Base-by-base conservation (phyloP, 2,797 vertebrate genomes). In the Sebastes cheni region DNA sequence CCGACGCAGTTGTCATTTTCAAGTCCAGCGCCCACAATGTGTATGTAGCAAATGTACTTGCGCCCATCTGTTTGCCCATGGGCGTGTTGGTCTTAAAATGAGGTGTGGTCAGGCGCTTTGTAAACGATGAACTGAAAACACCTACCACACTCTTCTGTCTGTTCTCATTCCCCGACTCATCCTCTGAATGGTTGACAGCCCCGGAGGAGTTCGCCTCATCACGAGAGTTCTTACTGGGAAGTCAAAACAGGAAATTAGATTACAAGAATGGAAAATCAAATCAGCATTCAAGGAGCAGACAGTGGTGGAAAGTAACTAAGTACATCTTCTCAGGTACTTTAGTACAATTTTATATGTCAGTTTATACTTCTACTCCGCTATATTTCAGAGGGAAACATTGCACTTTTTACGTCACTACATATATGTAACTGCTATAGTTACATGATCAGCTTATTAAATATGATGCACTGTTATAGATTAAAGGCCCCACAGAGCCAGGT, bases 81-180 rank as follows among this genome's bases (percentile, higher is more conserved):
- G 14, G 12, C 14, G 13, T 42, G 39, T 46, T 46, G 42, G 16
- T 46, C 42, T 46, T 16, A 46, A 46, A 18, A 18, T 46, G 16
- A 46, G 16, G 42, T 46, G 42, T 46, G 42, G 42, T 46, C 42
- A 46, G 42, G 42, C 3, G 42, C 16, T 8, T 46, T 3, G 16
- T 16, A 0, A 32, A 27, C 1, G 14, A 64, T 14, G 14, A 27
- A 20, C 1, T 16, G 8, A 10, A 29, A 52, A 58, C 59, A 91
- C 92, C 30, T 82, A 97, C 96, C 92, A 82, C 91, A 62, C 79
- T 93, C 86, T 95, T 96, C 52, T 89, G 93, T 85, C 92, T 90
- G 81, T 96, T 96, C 88, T 95, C 96, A 73, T 95, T 96, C 46
- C 95, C 93, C 2, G 92, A 94, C 75, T 93, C 94, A 2, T 91